Conservation (phyloP, 30 jellyfish, hydroid and myxozoan genomes). For the Pseudorhiza aurosa region DNA sequence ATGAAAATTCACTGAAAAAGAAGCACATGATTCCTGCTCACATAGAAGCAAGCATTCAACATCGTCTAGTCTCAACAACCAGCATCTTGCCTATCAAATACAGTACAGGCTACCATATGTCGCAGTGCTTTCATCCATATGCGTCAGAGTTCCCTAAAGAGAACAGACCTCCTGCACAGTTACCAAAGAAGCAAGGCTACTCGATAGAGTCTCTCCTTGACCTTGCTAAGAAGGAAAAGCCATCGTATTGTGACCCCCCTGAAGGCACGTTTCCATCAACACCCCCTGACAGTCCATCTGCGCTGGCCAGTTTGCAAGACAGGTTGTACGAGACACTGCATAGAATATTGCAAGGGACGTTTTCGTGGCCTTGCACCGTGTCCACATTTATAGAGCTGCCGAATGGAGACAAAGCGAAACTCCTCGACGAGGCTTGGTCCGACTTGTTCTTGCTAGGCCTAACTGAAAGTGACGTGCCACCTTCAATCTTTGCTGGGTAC, state of each 20-base stretch:
- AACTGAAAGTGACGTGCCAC: conserved; percentile 55
- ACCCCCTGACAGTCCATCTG: conserved; percentile 80
- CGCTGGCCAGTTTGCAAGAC: conserved; percentile 45
- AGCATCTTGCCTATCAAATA: conserved; percentile 3
- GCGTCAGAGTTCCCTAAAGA: conserved; percentile 54
- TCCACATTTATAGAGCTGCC: conserved; percentile 86
- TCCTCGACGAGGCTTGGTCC: conserved; percentile 85
- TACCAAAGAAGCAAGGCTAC: conserved; percentile 70
- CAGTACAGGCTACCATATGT: conserved; percentile 18
- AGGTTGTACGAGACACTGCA: conserved; percentile 57
- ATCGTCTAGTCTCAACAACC: conserved; percentile 24
- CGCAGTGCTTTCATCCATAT: conserved; percentile 11
- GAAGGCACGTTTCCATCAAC: conserved; percentile 22
- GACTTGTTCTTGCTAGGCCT: conserved; percentile 71
- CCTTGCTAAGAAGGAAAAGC: conserved; percentile 70
- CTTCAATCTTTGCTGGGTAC: conserved; percentile 59
- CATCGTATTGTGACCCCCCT: conserved; percentile 26
- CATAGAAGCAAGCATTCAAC: conserved; percentile 10
- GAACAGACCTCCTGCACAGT: conserved; percentile 65
- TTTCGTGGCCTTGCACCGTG: conserved; percentile 76
- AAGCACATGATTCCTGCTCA: conserved; percentile 14
- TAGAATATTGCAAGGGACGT: conserved; percentile 48
- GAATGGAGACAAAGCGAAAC: conserved; percentile 50
- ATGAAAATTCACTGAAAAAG: conserved; percentile 24
- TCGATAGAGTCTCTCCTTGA: conserved; percentile 89